Conservation (phyloP, 2,888 invertebrate species). For the Plagiodera versicolora region DNA sequence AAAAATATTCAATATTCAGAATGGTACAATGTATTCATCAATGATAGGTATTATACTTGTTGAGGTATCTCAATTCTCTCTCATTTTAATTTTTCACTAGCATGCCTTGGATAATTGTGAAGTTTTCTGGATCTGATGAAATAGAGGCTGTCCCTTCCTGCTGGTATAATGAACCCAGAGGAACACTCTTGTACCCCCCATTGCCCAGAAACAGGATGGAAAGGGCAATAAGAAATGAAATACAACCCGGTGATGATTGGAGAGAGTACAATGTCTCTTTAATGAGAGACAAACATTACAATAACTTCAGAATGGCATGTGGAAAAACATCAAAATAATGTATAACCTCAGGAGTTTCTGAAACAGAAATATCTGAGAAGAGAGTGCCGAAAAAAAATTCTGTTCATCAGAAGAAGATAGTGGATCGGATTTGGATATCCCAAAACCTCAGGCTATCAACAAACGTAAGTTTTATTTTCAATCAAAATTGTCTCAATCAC, state of each 20-base stretch:
- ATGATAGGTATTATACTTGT: background rate
- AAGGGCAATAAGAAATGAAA: background rate
- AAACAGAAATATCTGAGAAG: constrained; percentile 7
- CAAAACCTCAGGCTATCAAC: background rate
- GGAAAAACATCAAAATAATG: background rate
- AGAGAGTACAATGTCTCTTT: background rate
- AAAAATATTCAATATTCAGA: background rate
- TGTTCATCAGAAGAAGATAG: constrained; percentile 6
- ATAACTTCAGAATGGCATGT: constrained; percentile 4
- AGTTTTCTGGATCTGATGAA: constrained; percentile 5
- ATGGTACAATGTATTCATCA: constrained; percentile 1
- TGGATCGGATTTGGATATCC: constrained; percentile 7
- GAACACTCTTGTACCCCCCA: constrained; percentile 6
- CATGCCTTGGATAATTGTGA: constrained; percentile 6
- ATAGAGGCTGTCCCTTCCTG: constrained; percentile 4
- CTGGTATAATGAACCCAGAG: constrained; percentile 1
- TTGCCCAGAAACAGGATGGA: constrained; percentile 3
- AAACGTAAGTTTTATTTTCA: background rate
- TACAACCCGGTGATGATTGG: constrained; percentile 3
- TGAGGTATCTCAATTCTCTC: background rate
- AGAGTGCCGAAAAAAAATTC: background rate
- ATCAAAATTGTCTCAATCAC: constrained; percentile 1
- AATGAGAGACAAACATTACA: constrained; percentile 3
- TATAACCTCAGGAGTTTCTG: constrained; percentile 1
- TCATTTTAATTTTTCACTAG: background rate